Evolutionary conservation across 2,113 vertebrate species (phyloP).

Genomic region (Onychorhynchus coronatus): DNA sequence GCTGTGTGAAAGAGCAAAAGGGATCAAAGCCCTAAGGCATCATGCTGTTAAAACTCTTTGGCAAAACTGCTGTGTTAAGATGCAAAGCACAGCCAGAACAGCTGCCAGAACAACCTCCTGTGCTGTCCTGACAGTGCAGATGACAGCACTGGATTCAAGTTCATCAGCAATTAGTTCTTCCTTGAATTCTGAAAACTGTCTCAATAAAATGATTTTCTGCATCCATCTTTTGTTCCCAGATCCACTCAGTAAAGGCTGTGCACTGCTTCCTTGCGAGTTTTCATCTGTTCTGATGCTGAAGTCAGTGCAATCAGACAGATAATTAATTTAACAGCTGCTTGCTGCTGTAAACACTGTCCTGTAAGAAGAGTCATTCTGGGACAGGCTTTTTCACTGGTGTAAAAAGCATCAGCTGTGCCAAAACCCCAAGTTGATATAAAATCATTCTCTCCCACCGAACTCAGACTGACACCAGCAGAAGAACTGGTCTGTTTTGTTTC

Average conservation of each 20-base stretch:
- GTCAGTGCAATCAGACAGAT: neutral
- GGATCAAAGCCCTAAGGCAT: no score
- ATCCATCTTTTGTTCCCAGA: neutral
- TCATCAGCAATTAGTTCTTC: conserved; percentile 1
- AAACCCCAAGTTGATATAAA: neutral
- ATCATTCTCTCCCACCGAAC: neutral
- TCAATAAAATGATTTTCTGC: neutral
- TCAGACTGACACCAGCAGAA: neutral
- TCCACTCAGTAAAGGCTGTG: neutral
- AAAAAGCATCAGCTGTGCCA: neutral
- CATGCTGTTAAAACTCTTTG: neutral
- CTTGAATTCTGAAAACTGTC: neutral
- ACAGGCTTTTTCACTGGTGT: neutral
- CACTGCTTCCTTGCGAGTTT: neutral
- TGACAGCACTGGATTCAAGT: conserved; percentile 1
- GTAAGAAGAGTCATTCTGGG: neutral
- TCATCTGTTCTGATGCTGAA: neutral
- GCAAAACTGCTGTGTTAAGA: neutral
- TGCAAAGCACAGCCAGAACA: conserved; percentile 8
- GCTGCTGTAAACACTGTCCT: neutral
- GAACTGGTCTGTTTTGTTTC: neutral
- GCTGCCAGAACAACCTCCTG: conserved; percentile 7
- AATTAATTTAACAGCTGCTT: neutral
- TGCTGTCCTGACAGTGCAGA: neutral
- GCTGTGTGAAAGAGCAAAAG: no score